phyloP scores from a whole-genome alignment of 2,113 vertebrate species.

The Cottus gobio region DNA sequence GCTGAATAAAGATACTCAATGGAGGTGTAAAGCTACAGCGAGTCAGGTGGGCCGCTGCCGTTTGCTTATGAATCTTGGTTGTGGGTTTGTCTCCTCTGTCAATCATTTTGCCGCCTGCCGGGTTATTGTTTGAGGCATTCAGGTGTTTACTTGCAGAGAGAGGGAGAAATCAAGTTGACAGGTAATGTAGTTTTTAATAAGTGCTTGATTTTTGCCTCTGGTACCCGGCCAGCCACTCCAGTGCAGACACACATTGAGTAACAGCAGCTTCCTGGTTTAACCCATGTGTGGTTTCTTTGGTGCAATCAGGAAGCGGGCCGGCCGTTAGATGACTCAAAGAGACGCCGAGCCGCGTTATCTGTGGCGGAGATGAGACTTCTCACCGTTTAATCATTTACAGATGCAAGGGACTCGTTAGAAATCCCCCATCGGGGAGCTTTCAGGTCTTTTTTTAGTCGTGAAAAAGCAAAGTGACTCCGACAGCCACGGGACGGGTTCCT shows the following conservation, averaged over 20 bases:
- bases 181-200: neutral
- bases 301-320: slow-evolving; percentile 53
- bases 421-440: slow-evolving; percentile 19
- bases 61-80: neutral
- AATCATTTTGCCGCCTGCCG: neutral
- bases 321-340: slow-evolving; percentile 14
- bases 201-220: neutral
- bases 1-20: too few relatives aligned
- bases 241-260: slow-evolving; percentile 22
- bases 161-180: slow-evolving; percentile 9
- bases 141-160: neutral
- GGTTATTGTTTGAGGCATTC: neutral
- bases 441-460: slow-evolving; percentile 2
- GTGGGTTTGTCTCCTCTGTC: neutral
- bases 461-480: neutral
- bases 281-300: slow-evolving; percentile 36
- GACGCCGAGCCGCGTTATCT: neutral
- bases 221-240: neutral
- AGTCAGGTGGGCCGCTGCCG: neutral
- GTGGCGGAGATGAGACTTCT: neutral
- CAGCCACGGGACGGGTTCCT: slow-evolving; percentile 5
- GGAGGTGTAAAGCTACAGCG: neutral
- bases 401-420: neutral
- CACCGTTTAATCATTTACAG: slow-evolving; percentile 50
- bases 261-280: slow-evolving; percentile 53